Evolutionary conservation across 1,140 invertebrate genomes (phyloP).

Genomic region (Drosophila sp.): DNA sequence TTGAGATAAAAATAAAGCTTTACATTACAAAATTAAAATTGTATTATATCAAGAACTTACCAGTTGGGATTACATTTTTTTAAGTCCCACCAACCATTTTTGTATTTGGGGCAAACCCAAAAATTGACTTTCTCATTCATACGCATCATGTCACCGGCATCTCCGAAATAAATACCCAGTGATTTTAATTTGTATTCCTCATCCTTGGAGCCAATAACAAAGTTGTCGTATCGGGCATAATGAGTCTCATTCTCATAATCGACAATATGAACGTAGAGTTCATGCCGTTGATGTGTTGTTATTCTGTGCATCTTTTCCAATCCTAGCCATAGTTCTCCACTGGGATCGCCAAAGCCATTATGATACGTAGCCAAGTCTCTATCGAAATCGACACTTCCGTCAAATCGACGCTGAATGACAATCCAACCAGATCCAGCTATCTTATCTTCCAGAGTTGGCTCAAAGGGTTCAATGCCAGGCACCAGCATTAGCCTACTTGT

Average conservation of each 20-base stretch:
- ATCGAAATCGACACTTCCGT: conserved; percentile 19
- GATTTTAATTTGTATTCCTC: conserved; percentile 27
- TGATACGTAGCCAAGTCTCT: conserved; percentile 19
- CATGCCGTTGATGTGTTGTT: conserved; percentile 18
- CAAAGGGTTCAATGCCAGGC: conserved; percentile 25
- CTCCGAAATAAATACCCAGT: conserved; percentile 36
- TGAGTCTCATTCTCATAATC: conserved; percentile 5
- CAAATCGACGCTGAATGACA: conserved; percentile 33
- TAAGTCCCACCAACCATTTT: conserved; percentile 34
- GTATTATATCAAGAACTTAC: background rate
- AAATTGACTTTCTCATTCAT: conserved; percentile 28
- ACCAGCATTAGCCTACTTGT: conserved; percentile 19
- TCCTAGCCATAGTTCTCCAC: conserved; percentile 30
- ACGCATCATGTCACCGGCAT: conserved; percentile 38
- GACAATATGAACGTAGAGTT: conserved; percentile 25
- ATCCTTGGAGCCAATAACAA: conserved; percentile 13
- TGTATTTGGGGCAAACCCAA: conserved; percentile 32
- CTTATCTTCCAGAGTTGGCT: conserved; percentile 19
- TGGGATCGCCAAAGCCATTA: conserved; percentile 1
- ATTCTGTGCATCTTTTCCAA: conserved; percentile 14
- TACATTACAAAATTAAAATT: background rate
- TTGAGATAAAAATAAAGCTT: background rate
- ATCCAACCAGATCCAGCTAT: conserved; percentile 35
- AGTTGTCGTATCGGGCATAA: conserved; percentile 40
- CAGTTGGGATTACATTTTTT: conserved; percentile 16